Evolutionary conservation across 2,888 invertebrate species (phyloP).

Genomic region (Epinotia demarniana): DNA sequence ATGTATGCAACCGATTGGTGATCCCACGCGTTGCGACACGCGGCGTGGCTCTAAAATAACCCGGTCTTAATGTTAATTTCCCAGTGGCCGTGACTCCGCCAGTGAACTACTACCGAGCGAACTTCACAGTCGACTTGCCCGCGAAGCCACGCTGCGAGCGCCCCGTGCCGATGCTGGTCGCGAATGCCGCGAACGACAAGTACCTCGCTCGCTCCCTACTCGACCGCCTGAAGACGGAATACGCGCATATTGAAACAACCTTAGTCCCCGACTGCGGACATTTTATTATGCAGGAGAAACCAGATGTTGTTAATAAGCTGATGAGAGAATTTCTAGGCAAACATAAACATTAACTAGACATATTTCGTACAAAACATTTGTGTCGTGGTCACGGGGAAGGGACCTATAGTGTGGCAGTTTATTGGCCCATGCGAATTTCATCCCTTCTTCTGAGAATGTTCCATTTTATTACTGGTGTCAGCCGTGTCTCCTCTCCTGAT

Average conservation of each 20-base stretch:
- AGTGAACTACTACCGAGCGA: constrained; percentile 84
- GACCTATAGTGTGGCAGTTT: not conserved
- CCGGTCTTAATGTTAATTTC: not conserved
- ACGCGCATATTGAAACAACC: constrained; percentile 71
- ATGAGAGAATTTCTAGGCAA: constrained; percentile 78
- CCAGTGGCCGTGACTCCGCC: constrained; percentile 82
- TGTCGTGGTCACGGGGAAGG: not conserved
- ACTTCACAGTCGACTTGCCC: constrained; percentile 60
- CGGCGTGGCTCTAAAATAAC: too few species aligned
- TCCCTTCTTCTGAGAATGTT: too few species aligned
- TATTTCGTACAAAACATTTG: constrained; percentile 13
- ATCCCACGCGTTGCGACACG: too few species aligned
- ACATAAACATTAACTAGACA: constrained; percentile 58
- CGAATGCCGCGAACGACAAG: constrained; percentile 76
- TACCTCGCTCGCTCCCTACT: constrained; percentile 62
- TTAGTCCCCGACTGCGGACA: constrained; percentile 78
- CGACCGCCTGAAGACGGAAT: constrained; percentile 69
- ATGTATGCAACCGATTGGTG: too few species aligned
- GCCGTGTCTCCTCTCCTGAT: too few species aligned
- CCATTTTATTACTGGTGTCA: too few species aligned
- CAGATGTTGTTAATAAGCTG: constrained; percentile 77
- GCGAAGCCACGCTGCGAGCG: constrained; percentile 60
- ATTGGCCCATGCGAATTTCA: too few species aligned
- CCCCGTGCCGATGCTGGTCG: constrained; percentile 74
- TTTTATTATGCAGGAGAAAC: constrained; percentile 84